Percentiles rank a stretch among this genome's conserved stretches.
Conservation (phyloP, 2,113 vertebrate genomes). For the Girardinichthys multiradiatus region DNA sequence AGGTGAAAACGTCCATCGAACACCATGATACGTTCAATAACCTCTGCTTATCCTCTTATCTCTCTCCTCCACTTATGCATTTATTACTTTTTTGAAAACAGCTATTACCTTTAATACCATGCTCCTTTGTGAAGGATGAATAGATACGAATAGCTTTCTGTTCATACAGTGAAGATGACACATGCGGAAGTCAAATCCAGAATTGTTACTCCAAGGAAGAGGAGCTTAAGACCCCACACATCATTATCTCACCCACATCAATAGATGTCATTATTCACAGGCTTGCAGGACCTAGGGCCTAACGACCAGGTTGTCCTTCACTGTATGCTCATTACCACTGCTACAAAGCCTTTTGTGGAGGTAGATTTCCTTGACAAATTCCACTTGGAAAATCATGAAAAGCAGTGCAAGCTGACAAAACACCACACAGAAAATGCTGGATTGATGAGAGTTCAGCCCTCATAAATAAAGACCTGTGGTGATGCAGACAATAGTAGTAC, state of each 20-base stretch:
- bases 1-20: background rate
- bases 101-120: constrained; percentile 25
- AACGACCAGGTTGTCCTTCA: constrained; percentile 61
- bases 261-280: constrained; percentile 49
- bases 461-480: background rate
- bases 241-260: constrained; percentile 52
- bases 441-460: constrained; percentile 27
- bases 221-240: constrained; percentile 16
- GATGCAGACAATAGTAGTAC: background rate
- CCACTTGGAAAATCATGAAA: constrained; percentile 55
- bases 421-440: constrained; percentile 17
- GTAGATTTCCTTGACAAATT: constrained; percentile 54
- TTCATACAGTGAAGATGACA: constrained; percentile 29
- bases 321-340: constrained; percentile 58
- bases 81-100: constrained; percentile 5
- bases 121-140: constrained; percentile 21
- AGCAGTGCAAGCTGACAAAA: constrained; percentile 32
- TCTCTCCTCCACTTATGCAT: background rate
- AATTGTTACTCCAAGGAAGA: background rate
- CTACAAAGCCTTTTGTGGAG: constrained; percentile 58
- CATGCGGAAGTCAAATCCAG: constrained; percentile 13
- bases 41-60: background rate
- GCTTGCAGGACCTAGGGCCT: constrained; percentile 38
- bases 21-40: background rate
- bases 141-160: constrained; percentile 14